Evolutionary conservation across 2,113 vertebrate genomes (phyloP).

Genomic region (Otus sunia): DNA sequence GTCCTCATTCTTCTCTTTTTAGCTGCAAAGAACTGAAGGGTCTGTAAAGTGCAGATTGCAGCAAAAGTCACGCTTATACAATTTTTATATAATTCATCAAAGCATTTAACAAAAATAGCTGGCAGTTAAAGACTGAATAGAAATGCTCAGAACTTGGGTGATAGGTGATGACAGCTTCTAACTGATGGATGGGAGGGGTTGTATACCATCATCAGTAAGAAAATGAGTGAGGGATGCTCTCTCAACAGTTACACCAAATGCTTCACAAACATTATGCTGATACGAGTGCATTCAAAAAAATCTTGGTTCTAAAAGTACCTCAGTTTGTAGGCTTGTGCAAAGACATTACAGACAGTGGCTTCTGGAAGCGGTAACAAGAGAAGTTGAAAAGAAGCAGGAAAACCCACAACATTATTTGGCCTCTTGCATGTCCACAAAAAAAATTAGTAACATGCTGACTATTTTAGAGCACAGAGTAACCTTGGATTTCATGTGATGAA

Average conservation of each 20-base stretch:
- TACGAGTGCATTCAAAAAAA: neutral
- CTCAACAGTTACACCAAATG: neutral
- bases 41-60: neutral
- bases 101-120: neutral
- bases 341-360: neutral
- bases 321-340: neutral
- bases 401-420: neutral
- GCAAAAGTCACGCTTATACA: rapidly evolving
- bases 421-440: neutral
- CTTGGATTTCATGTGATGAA: neutral
- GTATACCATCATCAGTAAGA: neutral
- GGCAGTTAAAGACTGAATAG: neutral
- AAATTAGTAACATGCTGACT: neutral
- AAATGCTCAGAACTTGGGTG: neutral
- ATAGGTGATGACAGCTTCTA: neutral
- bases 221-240: neutral
- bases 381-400: neutral
- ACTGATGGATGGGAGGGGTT: neutral
- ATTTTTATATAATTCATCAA: neutral
- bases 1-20: neutral
- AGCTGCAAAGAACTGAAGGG: neutral
- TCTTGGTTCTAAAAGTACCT: neutral
- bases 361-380: neutral
- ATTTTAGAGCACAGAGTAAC: neutral
- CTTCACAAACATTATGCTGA: neutral